A percentile compares a stretch with the other conserved stretches of the same genome.
Evolutionary conservation across 2,113 vertebrate species (phyloP).

Genomic region (Empidonax alnorum): DNA sequence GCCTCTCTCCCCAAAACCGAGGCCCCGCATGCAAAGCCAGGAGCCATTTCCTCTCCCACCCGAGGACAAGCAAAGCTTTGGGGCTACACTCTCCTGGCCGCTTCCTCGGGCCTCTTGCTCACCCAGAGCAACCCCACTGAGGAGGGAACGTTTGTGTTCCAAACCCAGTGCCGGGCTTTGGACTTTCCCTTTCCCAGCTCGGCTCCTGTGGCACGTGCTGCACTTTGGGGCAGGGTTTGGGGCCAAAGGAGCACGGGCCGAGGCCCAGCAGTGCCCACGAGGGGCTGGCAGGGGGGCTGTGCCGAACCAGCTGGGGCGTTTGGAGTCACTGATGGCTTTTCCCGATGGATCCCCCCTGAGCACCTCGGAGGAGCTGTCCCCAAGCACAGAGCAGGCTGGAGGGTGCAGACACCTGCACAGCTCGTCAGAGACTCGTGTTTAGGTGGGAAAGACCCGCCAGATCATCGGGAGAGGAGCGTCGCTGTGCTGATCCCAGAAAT

Average conservation of each 20-base stretch:
- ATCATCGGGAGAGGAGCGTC: neutral
- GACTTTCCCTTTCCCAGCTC: neutral
- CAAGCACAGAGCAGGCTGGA: neutral
- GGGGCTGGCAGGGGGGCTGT: neutral
- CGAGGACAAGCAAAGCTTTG: neutral
- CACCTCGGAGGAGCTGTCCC: neutral
- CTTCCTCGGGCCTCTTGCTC: fast-evolving
- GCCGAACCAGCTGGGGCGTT: neutral
- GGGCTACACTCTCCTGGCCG: neutral
- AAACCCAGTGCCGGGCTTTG: neutral
- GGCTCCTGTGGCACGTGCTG: neutral
- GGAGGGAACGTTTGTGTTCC: neutral
- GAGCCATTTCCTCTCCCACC: fast-evolving
- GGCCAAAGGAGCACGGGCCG: neutral
- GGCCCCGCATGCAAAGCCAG: neutral
- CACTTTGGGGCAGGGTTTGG: neutral
- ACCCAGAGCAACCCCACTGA: fast-evolving
- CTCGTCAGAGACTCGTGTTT: neutral
- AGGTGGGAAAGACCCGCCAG: neutral
- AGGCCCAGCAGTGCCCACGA: neutral
- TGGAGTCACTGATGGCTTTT: fast-evolving
- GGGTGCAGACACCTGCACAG: neutral
- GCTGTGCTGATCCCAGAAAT: neutral
- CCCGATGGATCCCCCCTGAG: fast-evolving
- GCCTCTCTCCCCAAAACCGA: fast-evolving